A percentile compares a stretch with the other conserved stretches of the same genome.
Evolutionary conservation across 2,888 invertebrate species (phyloP).

Genomic region (Dryobota labecula): DNA sequence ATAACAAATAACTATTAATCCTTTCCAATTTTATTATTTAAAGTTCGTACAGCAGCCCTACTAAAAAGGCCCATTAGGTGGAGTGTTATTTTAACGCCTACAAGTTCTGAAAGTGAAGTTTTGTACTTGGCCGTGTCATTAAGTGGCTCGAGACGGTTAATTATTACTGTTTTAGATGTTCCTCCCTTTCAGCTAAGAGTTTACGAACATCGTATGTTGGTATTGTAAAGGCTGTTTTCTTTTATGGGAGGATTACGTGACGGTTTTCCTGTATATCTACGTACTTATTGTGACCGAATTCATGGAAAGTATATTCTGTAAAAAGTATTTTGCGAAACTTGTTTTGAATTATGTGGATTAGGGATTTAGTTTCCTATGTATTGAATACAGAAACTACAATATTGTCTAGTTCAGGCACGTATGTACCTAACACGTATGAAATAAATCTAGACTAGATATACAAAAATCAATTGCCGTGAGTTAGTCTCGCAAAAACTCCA

Average conservation of each 20-base stretch:
- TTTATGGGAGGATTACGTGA: constrained; percentile 5
- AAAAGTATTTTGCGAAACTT: neutral
- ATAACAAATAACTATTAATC: no score
- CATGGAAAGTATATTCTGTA: neutral
- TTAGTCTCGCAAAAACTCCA: no score
- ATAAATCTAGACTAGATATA: no score
- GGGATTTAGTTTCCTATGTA: neutral
- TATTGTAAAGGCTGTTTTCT: constrained; percentile 29
- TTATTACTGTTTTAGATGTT: constrained; percentile 68
- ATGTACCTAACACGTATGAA: no score
- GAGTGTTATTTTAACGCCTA: constrained; percentile 69
- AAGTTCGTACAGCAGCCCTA: constrained; percentile 54
- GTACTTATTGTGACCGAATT: neutral
- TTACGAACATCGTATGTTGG: constrained; percentile 45
- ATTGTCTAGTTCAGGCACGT: neutral
- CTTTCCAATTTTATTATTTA: constrained; percentile 14
- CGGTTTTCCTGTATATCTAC: constrained; percentile 9
- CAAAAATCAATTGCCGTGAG: no score
- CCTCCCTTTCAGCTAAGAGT: constrained; percentile 50
- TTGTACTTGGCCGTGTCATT: constrained; percentile 69
- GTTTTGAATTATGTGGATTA: neutral
- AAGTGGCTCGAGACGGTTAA: constrained; percentile 67
- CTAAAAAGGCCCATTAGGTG: constrained; percentile 62
- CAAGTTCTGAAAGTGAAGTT: constrained; percentile 70
- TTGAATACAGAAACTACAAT: neutral